A percentile compares a stretch with the other conserved stretches of the same genome.
These are phyloP conservation scores for Poecile montanus DNA, from an alignment of 2,797 vertebrate genomes.

Conservation along the genomic window DNA sequence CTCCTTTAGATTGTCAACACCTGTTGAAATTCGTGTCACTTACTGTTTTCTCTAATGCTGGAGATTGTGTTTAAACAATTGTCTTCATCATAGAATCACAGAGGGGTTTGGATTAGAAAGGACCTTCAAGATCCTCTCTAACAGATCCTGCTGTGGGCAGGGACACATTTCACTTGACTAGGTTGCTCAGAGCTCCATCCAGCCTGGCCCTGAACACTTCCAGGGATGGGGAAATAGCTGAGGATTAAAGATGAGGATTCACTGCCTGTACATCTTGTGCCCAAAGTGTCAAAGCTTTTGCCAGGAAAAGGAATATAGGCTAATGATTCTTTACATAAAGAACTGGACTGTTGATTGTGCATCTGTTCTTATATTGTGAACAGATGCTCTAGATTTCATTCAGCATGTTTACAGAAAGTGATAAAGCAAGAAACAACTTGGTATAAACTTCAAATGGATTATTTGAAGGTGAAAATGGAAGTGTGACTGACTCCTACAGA, in stretches of 20 bases:
- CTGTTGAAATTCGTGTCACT: rapidly evolving
- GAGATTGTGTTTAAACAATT: not conserved
- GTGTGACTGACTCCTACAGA: not conserved
- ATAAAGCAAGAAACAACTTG: not conserved
- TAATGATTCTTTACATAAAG: not conserved
- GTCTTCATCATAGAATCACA: not conserved
- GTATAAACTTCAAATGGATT: not conserved
- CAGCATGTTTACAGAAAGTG: not conserved
- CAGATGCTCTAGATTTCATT: not conserved
- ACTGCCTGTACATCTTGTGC: no score
- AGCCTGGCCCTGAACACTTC: not conserved
- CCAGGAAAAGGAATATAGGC: not conserved
- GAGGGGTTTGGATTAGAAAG: not conserved
- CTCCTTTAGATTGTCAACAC: not conserved
- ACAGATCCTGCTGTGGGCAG: not conserved
- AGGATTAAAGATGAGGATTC: not conserved
- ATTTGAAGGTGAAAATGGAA: not conserved
- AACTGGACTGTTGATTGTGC: not conserved
- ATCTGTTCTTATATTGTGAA: not conserved
- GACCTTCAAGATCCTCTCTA: not conserved
- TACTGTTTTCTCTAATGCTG: not conserved
- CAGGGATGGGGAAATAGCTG: not conserved
- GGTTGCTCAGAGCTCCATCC: not conserved
- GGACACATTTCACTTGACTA: not conserved
- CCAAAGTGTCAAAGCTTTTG: not conserved